Percentiles rank a stretch among this genome's conserved stretches.
Conservation (phyloP, 2,113 vertebrate species). For the Laticauda laticaudata region DNA sequence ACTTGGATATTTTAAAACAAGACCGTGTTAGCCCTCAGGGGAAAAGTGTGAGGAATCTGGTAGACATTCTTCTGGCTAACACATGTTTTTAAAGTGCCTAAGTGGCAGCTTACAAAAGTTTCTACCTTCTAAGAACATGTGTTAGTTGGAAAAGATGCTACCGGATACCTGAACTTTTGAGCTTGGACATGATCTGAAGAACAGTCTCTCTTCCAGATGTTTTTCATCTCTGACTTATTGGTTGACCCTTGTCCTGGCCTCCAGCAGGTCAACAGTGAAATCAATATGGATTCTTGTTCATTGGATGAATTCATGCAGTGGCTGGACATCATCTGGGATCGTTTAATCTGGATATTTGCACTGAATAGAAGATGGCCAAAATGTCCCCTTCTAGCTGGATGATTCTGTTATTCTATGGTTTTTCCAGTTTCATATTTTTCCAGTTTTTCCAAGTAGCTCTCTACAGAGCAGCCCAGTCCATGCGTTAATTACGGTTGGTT, state of each 20-base stretch:
- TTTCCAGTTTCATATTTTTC: background rate
- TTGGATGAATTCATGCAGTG: background rate
- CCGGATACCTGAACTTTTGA: background rate
- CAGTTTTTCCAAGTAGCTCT: background rate
- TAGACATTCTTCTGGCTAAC: background rate
- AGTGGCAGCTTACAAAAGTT: background rate
- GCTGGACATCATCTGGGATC: background rate
- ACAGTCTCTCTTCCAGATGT: background rate
- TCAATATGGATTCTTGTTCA: background rate
- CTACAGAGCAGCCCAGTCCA: background rate
- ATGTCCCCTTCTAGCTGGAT: background rate
- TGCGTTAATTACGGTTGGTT: background rate
- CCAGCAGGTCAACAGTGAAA: background rate
- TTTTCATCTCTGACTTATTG: background rate
- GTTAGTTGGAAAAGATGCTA: background rate
- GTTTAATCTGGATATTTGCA: background rate
- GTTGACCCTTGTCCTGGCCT: background rate
- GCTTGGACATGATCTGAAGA: background rate
- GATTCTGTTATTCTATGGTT: background rate
- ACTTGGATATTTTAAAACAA: background rate
- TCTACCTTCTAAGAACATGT: background rate
- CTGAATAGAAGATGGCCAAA: background rate
- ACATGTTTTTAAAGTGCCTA: background rate
- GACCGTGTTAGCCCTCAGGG: background rate
- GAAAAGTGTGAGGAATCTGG: background rate